Evolutionary conservation across 2,113 vertebrate genomes (phyloP), one percentile per base, ranked within the genome.

Genomic region (Phyllostomus discolor): DNA sequence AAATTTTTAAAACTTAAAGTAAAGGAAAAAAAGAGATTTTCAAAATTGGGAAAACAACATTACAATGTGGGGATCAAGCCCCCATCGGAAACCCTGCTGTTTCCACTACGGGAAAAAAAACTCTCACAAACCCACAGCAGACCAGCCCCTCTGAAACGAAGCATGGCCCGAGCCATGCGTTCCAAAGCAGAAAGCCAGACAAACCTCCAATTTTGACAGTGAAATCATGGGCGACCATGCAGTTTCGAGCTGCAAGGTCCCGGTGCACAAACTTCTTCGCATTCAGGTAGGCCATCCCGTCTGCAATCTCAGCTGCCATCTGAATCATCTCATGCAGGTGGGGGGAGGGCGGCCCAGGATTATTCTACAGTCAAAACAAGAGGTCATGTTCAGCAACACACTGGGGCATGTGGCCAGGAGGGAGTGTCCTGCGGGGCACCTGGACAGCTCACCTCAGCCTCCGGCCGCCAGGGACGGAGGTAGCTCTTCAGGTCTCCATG

Each of bases 191-290:
- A 91, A 9, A 28, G 64, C 19, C 14, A 72, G 0, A 97, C 97
- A 0, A 70, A 99, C 99, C 99, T 99, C 99, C 99, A 0, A 99
- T 99, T 97, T 99, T 99, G 80, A 99, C 99, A 0, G 99, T 99
- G 96, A 98, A 99, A 96, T 99, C 99, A n/a, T 99, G 99, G 1
- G 98, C 99, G 7, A 99, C 99, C 99, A 99, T 99, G 95, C 99
- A 99, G 98, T 99, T 99, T 10, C 99, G 99, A 57, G 99, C 99
- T 0, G 99, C 99, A 4, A 99, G 98, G 97, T 99, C 99, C 92
- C 99, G 98, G 98, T 99, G 99, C 84, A 99, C 99, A 43, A 99
- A 99, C 94, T 99, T 99, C 96, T 99, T 99, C 96, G 99, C 99
- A 0, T 99, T 99, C 97, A 99, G 99, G 97, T 99, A 99, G 2